Evolutionary conservation across 2,888 invertebrate species (phyloP).

Genomic region (Bembecia ichneumoniformis): DNA sequence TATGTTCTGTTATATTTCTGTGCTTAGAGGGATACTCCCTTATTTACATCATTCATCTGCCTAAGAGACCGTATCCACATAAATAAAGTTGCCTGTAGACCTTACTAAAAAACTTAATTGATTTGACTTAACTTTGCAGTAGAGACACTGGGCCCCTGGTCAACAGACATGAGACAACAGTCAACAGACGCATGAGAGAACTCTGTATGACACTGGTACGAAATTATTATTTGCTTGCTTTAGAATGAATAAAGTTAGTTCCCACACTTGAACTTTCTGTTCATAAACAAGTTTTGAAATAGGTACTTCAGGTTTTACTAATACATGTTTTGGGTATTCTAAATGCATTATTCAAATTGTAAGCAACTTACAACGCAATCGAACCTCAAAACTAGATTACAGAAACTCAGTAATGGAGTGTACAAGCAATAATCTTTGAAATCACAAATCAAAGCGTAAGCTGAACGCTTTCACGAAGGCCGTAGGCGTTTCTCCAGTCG

Average conservation of each 20-base stretch:
- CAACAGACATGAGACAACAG: too few relatives aligned
- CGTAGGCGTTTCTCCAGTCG: slow-evolving; percentile 59
- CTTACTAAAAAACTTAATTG: too few relatives aligned
- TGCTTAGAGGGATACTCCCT: too few relatives aligned
- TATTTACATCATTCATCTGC: too few relatives aligned
- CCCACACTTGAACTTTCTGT: not conserved
- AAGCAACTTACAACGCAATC: slow-evolving; percentile 22
- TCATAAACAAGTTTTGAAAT: not conserved
- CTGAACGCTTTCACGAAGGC: slow-evolving; percentile 58
- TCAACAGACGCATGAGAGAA: too few relatives aligned
- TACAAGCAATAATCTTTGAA: slow-evolving; percentile 58
- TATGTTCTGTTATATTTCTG: too few relatives aligned
- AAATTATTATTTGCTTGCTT: too few relatives aligned
- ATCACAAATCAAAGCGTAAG: slow-evolving; percentile 69
- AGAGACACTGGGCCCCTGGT: too few relatives aligned
- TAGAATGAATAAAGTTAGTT: not conserved
- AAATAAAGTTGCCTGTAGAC: too few relatives aligned
- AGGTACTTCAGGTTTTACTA: not conserved
- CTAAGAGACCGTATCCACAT: too few relatives aligned
- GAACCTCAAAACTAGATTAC: slow-evolving; percentile 46
- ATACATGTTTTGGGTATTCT: not conserved
- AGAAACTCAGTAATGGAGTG: slow-evolving; percentile 43
- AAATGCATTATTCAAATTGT: not conserved
- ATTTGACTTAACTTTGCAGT: too few relatives aligned
- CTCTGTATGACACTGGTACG: too few relatives aligned